Percentiles rank a stretch among this genome's conserved stretches.
Evolutionary conservation across 2,797 vertebrate genomes (phyloP).

Genomic region (Sphenopsis melanotis): DNA sequence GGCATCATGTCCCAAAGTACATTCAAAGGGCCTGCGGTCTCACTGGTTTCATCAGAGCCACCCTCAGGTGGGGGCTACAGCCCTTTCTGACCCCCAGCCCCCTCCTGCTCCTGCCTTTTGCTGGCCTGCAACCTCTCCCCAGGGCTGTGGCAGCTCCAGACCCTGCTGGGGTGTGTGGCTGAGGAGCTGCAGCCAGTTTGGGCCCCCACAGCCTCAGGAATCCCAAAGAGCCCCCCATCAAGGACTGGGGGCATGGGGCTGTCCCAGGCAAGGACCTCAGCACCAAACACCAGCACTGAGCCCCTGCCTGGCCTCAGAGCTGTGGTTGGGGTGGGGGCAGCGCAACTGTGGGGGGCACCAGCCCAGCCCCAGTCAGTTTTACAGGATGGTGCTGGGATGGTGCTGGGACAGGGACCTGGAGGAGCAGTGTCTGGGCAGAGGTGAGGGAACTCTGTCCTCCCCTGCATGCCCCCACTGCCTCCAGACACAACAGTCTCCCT

Average conservation of each 20-base stretch:
- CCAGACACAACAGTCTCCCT: constrained; percentile 58
- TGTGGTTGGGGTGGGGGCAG: background rate
- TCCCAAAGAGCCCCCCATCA: background rate
- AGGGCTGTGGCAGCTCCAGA: background rate
- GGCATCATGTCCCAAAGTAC: accelerated
- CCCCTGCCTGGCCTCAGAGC: background rate
- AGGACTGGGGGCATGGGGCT: background rate
- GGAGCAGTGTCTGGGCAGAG: background rate
- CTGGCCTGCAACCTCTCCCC: background rate
- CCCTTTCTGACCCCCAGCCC: background rate
- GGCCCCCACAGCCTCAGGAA: accelerated
- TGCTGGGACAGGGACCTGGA: background rate
- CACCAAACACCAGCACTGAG: background rate
- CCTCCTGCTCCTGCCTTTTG: background rate
- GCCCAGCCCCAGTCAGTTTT: background rate
- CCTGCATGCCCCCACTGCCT: accelerated
- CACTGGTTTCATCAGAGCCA: background rate
- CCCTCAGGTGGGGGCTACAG: background rate
- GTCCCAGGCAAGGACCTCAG: background rate
- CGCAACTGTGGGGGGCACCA: background rate
- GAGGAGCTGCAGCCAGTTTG: background rate
- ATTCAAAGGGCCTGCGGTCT: accelerated
- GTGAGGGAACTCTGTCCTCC: background rate
- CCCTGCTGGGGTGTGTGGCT: background rate
- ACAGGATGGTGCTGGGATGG: background rate